Conservation (phyloP, 1,140 invertebrate genomes). For the Papilio aristodemus region DNA sequence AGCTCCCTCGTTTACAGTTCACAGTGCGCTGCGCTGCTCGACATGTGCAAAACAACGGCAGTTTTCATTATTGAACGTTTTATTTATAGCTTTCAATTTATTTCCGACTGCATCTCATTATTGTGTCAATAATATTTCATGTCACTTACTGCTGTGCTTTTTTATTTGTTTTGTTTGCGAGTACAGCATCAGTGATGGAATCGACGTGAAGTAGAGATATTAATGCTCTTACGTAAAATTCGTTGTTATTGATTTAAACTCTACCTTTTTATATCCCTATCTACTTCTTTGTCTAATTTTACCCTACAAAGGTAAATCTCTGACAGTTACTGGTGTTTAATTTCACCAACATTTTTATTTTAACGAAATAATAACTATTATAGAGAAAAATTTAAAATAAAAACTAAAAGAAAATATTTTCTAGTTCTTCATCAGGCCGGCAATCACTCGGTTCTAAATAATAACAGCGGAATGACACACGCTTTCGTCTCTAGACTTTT, state of each 20-base stretch:
- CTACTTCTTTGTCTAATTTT: no score
- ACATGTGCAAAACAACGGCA: background rate
- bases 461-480: background rate
- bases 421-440: background rate
- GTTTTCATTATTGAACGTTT: background rate
- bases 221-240: background rate
- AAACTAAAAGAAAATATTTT: slow-evolving; percentile 12
- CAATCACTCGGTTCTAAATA: slow-evolving; percentile 9
- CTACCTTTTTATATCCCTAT: no score
- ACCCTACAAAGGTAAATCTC: no score
- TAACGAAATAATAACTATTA: background rate
- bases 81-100: slow-evolving; percentile 14
- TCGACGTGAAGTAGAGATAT: background rate
- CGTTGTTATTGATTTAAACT: no score
- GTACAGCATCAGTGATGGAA: background rate
- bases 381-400: background rate
- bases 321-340: no score
- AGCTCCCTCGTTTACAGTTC: background rate
- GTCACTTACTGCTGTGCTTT: background rate
- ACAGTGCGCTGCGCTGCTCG: background rate
- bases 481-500: background rate
- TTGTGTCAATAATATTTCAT: background rate
- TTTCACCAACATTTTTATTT: no score
- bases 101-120: slow-evolving; percentile 7
- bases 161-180: background rate